phyloP scores from a whole-genome alignment of 2,888 invertebrate genomes.

The Pomacea canaliculata region DNA sequence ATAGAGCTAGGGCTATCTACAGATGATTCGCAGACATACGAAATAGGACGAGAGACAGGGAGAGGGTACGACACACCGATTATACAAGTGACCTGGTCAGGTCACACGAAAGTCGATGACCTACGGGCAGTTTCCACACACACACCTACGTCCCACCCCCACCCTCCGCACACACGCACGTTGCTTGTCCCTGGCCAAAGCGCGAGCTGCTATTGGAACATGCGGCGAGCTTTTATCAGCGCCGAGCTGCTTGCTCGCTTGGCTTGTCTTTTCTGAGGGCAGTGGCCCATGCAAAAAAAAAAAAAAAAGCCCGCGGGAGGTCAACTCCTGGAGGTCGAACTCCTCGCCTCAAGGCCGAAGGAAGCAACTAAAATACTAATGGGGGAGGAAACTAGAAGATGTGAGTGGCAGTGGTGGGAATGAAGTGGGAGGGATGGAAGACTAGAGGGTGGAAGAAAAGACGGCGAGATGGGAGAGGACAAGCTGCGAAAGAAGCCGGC shows the following conservation, averaged over 20 bases:
- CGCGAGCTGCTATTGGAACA: background rate
- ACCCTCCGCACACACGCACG: background rate
- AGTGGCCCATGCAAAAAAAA: constrained; percentile 20
- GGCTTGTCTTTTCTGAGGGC: constrained; percentile 23
- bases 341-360: background rate
- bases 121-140: background rate
- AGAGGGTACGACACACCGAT: background rate
- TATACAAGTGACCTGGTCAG: constrained; percentile 11
- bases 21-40: background rate
- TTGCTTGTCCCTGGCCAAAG: too few relatives aligned
- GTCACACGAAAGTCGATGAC: constrained; percentile 22
- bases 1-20: background rate
- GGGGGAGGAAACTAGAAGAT: background rate
- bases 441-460: background rate
- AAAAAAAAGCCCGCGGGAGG: background rate
- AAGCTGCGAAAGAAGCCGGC: background rate
- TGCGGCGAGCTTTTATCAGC: constrained; percentile 9
- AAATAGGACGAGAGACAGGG: background rate
- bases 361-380: background rate
- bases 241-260: constrained; percentile 6
- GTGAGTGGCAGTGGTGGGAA: background rate
- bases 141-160: background rate
- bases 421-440: background rate
- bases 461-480: too few relatives aligned
- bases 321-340: background rate